These are phyloP conservation scores for Ateles fusciceps DNA, from an alignment of 2,797 vertebrate species.

Conservation along the genomic window DNA sequence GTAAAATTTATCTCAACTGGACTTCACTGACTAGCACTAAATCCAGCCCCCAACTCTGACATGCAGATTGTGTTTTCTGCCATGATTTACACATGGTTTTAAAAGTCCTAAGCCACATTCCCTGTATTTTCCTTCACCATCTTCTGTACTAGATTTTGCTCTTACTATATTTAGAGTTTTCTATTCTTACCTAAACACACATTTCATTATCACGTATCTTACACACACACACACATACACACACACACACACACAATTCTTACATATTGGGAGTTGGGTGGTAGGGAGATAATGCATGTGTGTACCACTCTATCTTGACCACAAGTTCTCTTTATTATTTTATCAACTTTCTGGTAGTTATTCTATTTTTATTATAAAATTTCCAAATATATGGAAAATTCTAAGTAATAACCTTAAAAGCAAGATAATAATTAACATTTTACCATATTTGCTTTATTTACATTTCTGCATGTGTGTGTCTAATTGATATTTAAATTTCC, in stretches of 20 bases:
- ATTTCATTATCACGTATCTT: not conserved
- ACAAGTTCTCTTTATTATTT: not conserved
- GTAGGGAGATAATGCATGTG: not conserved
- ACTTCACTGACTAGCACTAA: not conserved
- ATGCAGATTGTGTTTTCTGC: not conserved
- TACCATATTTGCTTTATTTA: not conserved
- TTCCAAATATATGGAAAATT: not conserved
- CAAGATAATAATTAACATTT: not conserved
- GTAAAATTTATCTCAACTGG: not conserved
- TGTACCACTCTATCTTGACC: not conserved
- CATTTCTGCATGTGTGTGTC: not conserved
- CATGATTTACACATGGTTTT: not conserved
- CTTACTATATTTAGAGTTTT: not conserved
- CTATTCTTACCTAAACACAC: not conserved
- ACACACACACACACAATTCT: not conserved
- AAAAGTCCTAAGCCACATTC: not conserved
- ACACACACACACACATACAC: not conserved
- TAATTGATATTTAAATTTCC: not conserved
- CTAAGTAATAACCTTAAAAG: not conserved
- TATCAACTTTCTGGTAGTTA: not conserved
- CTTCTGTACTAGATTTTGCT: not conserved
- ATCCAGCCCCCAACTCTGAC: not conserved
- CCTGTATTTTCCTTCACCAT: not conserved
- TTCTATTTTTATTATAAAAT: not conserved
- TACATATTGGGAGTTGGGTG: not conserved